These are phyloP conservation scores for Hipposideros armiger DNA, from an alignment of 2,113 vertebrate genomes.

Conservation along the genomic window DNA sequence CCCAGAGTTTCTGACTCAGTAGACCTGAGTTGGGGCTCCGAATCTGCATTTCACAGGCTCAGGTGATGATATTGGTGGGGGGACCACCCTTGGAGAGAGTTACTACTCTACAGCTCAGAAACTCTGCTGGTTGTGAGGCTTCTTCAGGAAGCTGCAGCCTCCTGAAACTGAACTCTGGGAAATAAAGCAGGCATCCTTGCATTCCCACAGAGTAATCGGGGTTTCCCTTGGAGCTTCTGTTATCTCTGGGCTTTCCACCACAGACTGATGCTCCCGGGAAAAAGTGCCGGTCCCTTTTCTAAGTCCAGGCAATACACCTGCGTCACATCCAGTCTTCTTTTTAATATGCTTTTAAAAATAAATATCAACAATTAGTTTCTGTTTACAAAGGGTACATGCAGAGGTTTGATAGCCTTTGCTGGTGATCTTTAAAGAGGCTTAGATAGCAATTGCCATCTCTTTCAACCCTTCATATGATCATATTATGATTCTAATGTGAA, in stretches of 20 bases:
- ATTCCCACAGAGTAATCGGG: neutral
- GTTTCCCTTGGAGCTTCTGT: accelerated
- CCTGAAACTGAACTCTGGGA: neutral
- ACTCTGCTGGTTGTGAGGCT: neutral
- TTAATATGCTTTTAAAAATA: neutral
- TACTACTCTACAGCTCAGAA: accelerated
- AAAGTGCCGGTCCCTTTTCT: neutral
- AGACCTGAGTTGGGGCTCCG: too few species aligned
- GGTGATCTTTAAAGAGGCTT: neutral
- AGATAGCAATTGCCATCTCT: neutral
- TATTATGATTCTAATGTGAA: neutral
- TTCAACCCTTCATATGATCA: neutral
- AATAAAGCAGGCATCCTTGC: accelerated
- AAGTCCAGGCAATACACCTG: neutral
- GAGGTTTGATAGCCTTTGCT: neutral
- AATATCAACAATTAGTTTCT: neutral
- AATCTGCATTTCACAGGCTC: neutral
- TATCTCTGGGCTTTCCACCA: accelerated
- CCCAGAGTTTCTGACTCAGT: neutral
- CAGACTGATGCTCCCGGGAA: accelerated
- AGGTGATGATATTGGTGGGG: accelerated
- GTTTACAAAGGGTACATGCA: neutral
- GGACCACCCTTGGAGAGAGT: neutral
- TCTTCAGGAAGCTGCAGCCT: neutral
- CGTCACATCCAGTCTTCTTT: neutral